Conservation (phyloP, 1,140 invertebrate species). For the Drosophila orena region DNA sequence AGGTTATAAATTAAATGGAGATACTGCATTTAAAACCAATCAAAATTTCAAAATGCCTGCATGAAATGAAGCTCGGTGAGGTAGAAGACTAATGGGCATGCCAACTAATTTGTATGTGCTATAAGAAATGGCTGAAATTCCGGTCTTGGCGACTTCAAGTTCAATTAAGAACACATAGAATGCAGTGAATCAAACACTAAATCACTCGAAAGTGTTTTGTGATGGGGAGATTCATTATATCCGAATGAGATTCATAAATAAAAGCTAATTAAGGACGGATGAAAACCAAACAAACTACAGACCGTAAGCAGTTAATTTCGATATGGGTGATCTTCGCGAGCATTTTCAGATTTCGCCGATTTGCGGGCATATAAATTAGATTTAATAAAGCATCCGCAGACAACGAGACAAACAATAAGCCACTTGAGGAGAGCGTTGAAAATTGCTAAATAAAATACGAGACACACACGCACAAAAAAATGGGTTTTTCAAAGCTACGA, state of each 20-base stretch:
- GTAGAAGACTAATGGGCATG: too few species aligned
- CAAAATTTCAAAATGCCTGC: background rate
- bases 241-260: background rate
- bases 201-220: background rate
- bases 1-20: conserved; percentile 45
- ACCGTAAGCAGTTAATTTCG: too few species aligned
- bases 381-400: conserved; percentile 39
- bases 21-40: conserved; percentile 11
- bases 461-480: conserved; percentile 27
- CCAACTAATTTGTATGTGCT: background rate
- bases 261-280: background rate
- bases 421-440: conserved; percentile 46
- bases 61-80: background rate
- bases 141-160: background rate
- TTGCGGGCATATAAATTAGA: conserved; percentile 52
- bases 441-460: conserved; percentile 57
- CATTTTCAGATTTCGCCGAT: conserved; percentile 21
- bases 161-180: background rate
- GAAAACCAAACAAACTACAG: background rate
- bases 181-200: background rate
- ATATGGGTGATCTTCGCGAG: background rate
- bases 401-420: conserved; percentile 32
- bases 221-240: background rate
- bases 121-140: background rate
- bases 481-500: conserved; percentile 45